Evolutionary conservation across 1,140 invertebrate genomes (phyloP).

Genomic region (Trichonephila clavipes): DNA sequence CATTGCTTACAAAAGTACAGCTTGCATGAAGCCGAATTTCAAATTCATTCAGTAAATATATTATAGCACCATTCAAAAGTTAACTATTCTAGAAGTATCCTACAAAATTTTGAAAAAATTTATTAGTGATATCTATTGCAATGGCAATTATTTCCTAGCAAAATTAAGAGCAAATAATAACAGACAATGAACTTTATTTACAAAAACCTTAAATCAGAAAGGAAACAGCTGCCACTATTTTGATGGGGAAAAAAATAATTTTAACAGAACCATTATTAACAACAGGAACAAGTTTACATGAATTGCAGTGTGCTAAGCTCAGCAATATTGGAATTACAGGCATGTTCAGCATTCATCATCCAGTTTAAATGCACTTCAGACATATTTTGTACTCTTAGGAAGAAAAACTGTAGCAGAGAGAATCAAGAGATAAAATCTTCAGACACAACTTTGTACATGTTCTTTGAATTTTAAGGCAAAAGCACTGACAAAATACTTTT

Average conservation of each 20-base stretch:
- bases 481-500: constrained; percentile 29
- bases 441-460: constrained; percentile 56
- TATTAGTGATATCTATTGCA: neutral
- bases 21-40: neutral
- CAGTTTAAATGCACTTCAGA: constrained; percentile 62
- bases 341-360: constrained; percentile 35
- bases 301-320: constrained; percentile 56
- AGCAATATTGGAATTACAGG: constrained; percentile 50
- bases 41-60: constrained; percentile 24
- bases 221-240: constrained; percentile 29
- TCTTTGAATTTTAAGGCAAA: constrained; percentile 46
- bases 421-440: constrained; percentile 37
- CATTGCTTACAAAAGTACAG: constrained; percentile 25
- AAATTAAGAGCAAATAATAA: neutral
- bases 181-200: neutral
- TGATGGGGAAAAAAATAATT: neutral
- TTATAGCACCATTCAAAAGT: constrained; percentile 17
- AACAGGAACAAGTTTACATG: neutral
- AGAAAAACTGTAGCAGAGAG: constrained; percentile 51
- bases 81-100: constrained; percentile 21
- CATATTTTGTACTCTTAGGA: constrained; percentile 64
- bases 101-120: neutral
- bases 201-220: neutral
- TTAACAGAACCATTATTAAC: neutral
- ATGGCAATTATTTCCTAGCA: neutral